These are phyloP conservation scores for Heptranchias perlo DNA, from an alignment of 2,113 vertebrate species.

Conservation along the genomic window DNA sequence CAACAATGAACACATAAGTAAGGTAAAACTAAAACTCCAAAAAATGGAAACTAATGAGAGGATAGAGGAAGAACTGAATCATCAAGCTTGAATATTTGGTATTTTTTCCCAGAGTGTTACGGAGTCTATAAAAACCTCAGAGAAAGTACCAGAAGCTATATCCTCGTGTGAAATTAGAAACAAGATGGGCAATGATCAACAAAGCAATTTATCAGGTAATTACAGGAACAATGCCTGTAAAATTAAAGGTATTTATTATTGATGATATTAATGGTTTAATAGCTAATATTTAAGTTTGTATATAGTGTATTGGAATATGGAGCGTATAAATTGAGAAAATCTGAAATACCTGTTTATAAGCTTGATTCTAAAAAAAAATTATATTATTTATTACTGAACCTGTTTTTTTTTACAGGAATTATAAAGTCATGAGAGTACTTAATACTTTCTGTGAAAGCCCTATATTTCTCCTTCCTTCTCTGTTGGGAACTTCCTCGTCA, in stretches of 20 bases:
- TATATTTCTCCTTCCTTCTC: not conserved
- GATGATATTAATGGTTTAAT: not conserved
- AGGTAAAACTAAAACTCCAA: not conserved
- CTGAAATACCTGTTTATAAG: not conserved
- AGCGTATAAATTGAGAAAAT: not conserved
- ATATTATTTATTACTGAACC: not conserved
- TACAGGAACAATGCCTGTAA: not conserved
- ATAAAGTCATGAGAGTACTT: not conserved
- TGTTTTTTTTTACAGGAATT: not conserved
- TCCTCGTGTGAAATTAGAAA: not conserved
- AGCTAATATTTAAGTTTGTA: not conserved
- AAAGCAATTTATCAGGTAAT: slow-evolving; percentile 14
- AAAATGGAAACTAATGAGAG: not conserved
- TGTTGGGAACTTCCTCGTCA: not conserved
- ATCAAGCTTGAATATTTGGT: not conserved
- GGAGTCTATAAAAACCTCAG: not conserved
- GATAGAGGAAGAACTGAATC: not conserved
- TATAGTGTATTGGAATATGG: not conserved
- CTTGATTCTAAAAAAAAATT: not conserved
- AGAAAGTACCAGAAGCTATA: not conserved
- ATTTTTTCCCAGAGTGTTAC: not conserved
- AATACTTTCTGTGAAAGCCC: not conserved
- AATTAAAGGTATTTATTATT: not conserved
- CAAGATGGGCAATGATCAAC: not conserved
- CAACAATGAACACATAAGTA: not conserved